Conservation (phyloP, 2,888 invertebrate genomes). For the Luffia ferchaultella region DNA sequence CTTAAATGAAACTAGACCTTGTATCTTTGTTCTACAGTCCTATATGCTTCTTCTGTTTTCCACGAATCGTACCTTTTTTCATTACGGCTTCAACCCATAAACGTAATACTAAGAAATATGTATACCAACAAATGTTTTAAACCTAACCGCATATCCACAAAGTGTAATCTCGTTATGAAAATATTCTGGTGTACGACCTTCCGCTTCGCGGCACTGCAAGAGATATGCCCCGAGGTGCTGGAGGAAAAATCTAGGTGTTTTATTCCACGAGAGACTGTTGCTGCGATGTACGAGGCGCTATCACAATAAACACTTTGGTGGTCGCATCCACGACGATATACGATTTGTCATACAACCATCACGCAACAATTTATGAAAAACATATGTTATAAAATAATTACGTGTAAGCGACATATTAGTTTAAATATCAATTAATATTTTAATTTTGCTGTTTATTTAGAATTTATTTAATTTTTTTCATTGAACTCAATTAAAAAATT, state of each 20-base stretch:
- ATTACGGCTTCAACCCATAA: conserved; percentile 20
- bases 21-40: background rate
- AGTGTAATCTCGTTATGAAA: conserved; percentile 31
- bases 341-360: no score
- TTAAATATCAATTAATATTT: no score
- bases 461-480: background rate
- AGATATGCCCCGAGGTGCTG: conserved; percentile 43
- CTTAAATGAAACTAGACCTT: conserved; percentile 1
- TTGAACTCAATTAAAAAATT: background rate
- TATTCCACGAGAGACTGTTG: conserved; percentile 53
- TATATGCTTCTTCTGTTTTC: conserved; percentile 9
- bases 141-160: conserved; percentile 31
- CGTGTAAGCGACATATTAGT: no score
- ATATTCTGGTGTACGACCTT: conserved; percentile 29
- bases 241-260: conserved; percentile 60
- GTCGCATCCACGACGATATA: conserved; percentile 31
- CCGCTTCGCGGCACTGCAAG: conserved; percentile 16
- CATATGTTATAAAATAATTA: background rate
- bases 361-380: background rate
- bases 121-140: conserved; percentile 26
- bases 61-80: conserved; percentile 31
- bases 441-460: background rate
- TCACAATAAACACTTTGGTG: conserved; percentile 55
- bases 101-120: conserved; percentile 27
- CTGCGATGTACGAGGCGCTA: conserved; percentile 39